Evolutionary conservation across 64 coral and sea anemone species (phyloP), one percentile per base, ranked within the genome.

Genomic region (Actinia equina): DNA sequence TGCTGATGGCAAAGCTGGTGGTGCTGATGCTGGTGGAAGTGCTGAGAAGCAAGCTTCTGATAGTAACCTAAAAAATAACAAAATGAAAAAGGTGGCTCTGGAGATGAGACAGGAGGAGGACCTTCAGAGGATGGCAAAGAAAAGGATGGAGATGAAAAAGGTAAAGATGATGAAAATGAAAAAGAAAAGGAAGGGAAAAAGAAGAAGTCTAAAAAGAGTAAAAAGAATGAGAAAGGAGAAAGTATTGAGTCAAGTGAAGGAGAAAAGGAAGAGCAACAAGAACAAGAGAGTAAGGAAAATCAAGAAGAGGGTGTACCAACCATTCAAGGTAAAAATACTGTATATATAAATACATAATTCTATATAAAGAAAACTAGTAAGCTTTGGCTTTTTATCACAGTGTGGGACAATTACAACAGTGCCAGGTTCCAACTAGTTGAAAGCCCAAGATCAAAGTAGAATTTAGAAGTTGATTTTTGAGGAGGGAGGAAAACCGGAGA

Each of bases 161-260:
- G 61, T 23, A 58, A 91, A 86, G 56, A 45, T 77, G 9, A 86
- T 26, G 7, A 9, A 79, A 71, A 51, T 0, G 82, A 59, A 79
- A 76, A 46, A 78, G 54, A 77, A 86, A 80, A 43, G 18, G 23
- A 42, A 77, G 64, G 59, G 4, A 60, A 62, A 85, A 58, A 83
- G 51, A 71, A 90, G 85, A 82, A 78, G 90, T 76, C 86, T 87
- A 63, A 84, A 17, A 83, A 90, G 43, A 86, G 69, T 76, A 79
- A 84, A 23, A 87, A 90, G 51, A 89, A 86, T 44, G 88, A 44
- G 42, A 86, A 85, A 27, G 69, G 54, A 17, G 80, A 95, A n/a
- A 77, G 83, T 60, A 19, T 53, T 17, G 86, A 89, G 58, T 71
- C 69, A 70, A 30, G 54, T 78, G 86, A 82, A 15, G 83, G 71